These are phyloP conservation scores for Ectemnius lituratus DNA, from an alignment of 2,888 invertebrate species.

Conservation along the genomic window DNA sequence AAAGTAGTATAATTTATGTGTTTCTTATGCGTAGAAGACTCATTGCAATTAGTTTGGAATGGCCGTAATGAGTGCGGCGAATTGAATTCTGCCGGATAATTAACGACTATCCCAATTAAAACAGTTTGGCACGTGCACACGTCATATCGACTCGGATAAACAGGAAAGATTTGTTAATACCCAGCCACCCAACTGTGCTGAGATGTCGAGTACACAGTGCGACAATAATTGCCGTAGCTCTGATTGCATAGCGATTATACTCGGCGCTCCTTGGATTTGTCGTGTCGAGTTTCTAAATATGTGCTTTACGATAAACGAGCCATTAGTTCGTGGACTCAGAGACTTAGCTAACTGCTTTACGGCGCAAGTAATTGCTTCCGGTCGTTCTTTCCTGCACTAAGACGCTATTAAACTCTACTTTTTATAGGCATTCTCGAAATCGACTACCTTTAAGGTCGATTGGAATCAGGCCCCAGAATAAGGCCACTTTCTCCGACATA, in stretches of 20 bases:
- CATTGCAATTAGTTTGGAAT: too few species aligned
- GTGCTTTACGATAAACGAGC: conserved; percentile 5
- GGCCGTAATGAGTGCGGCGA: too few species aligned
- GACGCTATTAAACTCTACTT: too few species aligned
- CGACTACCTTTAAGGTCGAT: too few species aligned
- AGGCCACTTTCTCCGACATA: not conserved
- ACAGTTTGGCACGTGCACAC: not conserved
- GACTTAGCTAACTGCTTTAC: not conserved
- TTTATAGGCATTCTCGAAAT: too few species aligned
- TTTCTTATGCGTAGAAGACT: conserved; percentile 16
- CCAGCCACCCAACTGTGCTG: conserved; percentile 1
- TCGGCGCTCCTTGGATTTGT: conserved; percentile 20
- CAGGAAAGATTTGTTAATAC: conserved; percentile 31
- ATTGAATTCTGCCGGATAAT: conserved; percentile 17
- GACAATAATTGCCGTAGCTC: conserved; percentile 21
- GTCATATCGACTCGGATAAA: not conserved
- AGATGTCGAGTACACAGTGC: not conserved
- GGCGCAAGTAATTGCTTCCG: not conserved
- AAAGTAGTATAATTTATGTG: conserved; percentile 35
- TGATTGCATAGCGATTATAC: conserved; percentile 22
- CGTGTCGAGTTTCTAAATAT: conserved; percentile 14
- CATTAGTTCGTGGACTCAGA: conserved; percentile 2
- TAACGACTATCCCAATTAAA: conserved; percentile 23
- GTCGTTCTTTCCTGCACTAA: too few species aligned
- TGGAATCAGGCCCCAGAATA: not conserved